Percentiles rank a stretch among this genome's conserved stretches.
Conservation (phyloP, 2,797 vertebrate genomes). For the Diglossa cyanea region DNA sequence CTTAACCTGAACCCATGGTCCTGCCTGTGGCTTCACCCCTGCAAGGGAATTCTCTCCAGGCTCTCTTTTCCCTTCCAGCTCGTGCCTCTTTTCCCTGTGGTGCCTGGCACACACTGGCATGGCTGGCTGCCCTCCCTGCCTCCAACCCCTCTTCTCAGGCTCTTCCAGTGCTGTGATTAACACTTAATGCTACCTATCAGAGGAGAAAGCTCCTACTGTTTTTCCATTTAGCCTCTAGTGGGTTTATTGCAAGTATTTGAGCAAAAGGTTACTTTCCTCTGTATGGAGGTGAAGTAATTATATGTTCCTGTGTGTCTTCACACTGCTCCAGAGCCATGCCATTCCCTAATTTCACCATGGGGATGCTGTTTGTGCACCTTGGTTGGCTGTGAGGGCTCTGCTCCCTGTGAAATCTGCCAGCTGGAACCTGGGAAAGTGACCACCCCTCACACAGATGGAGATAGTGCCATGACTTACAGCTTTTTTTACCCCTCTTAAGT, state of each 20-base stretch:
- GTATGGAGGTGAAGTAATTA: slow-evolving; percentile 44
- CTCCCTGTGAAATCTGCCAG: slow-evolving; percentile 5
- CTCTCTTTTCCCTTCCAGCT: not conserved
- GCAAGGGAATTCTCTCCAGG: not conserved
- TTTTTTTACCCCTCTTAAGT: not conserved
- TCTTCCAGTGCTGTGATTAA: slow-evolving; percentile 14
- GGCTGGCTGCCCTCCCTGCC: not conserved
- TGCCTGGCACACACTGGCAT: fast-evolving
- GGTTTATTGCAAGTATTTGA: slow-evolving; percentile 26
- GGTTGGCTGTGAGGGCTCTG: not conserved
- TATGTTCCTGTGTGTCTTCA: slow-evolving; percentile 14
- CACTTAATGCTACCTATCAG: not conserved
- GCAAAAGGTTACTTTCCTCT: slow-evolving; percentile 24
- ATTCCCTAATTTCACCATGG: not conserved
- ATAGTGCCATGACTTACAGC: not conserved
- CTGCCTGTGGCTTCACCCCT: not conserved
- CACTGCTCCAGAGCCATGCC: not conserved
- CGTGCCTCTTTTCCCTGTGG: not conserved
- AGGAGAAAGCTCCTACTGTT: slow-evolving; percentile 34
- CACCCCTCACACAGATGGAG: not conserved
- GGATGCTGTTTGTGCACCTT: not conserved
- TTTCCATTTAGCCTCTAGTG: slow-evolving; percentile 22
- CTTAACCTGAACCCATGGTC: not conserved
- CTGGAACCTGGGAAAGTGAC: not conserved
- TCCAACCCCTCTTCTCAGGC: not conserved